Conservation (phyloP, 2,797 vertebrate genomes). For the Myotis planiceps region DNA sequence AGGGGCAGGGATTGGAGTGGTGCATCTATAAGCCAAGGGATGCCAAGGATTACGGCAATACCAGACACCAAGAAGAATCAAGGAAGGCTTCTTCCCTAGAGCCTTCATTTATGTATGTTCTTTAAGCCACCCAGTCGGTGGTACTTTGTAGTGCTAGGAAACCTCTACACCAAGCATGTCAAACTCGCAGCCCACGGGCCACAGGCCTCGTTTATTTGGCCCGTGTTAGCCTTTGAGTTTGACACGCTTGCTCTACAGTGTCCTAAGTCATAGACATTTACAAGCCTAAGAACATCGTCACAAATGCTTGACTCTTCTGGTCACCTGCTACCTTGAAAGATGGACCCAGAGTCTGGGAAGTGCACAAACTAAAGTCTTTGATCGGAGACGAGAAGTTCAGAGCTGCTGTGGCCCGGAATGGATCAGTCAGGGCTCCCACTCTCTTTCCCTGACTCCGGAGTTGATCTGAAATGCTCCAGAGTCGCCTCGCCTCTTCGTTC, state of each 20-base stretch:
- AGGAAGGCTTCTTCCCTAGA: neutral
- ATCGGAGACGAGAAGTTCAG: neutral
- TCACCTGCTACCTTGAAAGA: conserved; percentile 29
- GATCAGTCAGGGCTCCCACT: neutral
- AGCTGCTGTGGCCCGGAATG: neutral
- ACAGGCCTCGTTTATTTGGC: too few species aligned
- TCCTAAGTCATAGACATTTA: neutral
- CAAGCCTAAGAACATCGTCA: neutral
- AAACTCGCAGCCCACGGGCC: too few species aligned
- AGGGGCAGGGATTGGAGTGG: neutral
- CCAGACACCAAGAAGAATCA: neutral
- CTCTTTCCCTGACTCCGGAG: neutral
- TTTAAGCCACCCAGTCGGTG: neutral
- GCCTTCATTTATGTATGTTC: neutral
- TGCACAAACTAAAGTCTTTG: neutral
- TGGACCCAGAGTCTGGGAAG: conserved; percentile 16
- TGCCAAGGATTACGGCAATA: neutral
- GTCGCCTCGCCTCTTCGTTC: neutral
- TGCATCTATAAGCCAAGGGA: neutral
- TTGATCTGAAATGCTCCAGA: conserved; percentile 56
- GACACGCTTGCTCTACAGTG: too few species aligned
- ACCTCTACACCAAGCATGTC: too few species aligned
- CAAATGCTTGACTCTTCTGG: neutral
- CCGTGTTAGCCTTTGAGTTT: too few species aligned
- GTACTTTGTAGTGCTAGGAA: neutral